Evolutionary conservation across 2,113 vertebrate genomes (phyloP), one percentile per base, ranked within the genome.

Genomic region (Gobiocypris rarus): DNA sequence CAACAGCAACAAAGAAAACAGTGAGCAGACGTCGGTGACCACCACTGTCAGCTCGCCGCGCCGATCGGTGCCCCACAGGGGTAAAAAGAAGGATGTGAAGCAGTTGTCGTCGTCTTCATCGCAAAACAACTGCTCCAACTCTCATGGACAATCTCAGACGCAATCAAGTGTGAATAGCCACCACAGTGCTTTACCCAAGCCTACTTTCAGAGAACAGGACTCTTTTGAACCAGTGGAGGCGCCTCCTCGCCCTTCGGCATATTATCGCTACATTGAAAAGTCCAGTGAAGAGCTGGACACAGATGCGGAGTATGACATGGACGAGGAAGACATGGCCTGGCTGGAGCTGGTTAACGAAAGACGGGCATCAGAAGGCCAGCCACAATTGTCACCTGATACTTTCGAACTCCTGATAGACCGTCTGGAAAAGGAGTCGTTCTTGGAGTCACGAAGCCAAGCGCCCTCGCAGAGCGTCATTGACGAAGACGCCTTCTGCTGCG

Each of bases 1-100:
- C 91, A 99, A 98, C 86, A 98, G 97, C 91, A 99, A 99, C 93
- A 99, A 99, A 90, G 97, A 99, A 87, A 99, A 99, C 91, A 98
- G 96, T 0, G 97, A 99, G 89, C 96, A 96, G 90, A 93, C 96
- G 58, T 92, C 95, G 3, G 91, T 95, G 61, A 92, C 95, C 61
- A 90, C 95, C 75, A 95, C 94, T 69, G 93, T 93, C 1, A 96
- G 93, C 87, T 95, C 94, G 61, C 92, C 93, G 0, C 96, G 94
- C 86, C 97, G 96, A 85, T 52, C 95, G 0, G 86, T 93, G 28
- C 86, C 89, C 11, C 94, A 93, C 45, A 95, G 96, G 90, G 93
- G 96, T 75, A 97, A 96, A 86, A 97, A 96, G 92, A 97, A 94
- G 89, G 97, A 98, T 38, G 91, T 86, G 10, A 95, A 93, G 90